Evolutionary conservation across 2,888 invertebrate genomes (phyloP), one percentile per base, ranked within the genome.

Genomic region (Nezara viridula): DNA sequence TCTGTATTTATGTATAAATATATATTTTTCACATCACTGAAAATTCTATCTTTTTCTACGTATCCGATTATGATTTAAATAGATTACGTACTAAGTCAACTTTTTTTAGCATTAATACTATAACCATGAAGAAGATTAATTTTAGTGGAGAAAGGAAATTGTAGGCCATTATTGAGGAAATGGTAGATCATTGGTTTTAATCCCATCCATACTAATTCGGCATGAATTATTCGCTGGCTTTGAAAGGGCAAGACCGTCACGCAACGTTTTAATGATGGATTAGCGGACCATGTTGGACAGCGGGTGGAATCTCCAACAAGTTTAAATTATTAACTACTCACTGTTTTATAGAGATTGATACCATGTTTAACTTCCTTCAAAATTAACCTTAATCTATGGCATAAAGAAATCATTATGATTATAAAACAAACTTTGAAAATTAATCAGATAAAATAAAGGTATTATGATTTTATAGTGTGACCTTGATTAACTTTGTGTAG

Each of bases 191-290:
- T 77, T 77, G 40, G 77, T 77, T 77, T 24, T 77, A 77, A 77
- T 77, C 40, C 77, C 40, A 77, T 77, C 77, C 21, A 40, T 77
- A 77, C 77, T 77, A 37, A 77, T 77, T 77, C 16, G 21, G 1
- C 10, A 77, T 77, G 40, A 77, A 77, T 77, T 77, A 77, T 77
- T 77, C 27, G 21, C 21, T 21, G 24, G 77, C 77, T 40, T 37
- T 77, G 40, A 77, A 77, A 77, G 77, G 77, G 77, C 77, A 77
- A 10, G 40, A 14, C 24, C 21, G 77, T 12, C 77, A 77, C 77
- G 77, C 77, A 14, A 77, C 24, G 21, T 77, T 77, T 60, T 60
- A 60, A 60, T 60, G 60, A 60, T 60, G 60, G 27, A 55, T n/a
- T 21, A 7, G n/a, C 21, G 16, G 14, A 5, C 60, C 16, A 14